phyloP scores from a whole-genome alignment of 2,797 vertebrate genomes.

The Morus bassanus region DNA sequence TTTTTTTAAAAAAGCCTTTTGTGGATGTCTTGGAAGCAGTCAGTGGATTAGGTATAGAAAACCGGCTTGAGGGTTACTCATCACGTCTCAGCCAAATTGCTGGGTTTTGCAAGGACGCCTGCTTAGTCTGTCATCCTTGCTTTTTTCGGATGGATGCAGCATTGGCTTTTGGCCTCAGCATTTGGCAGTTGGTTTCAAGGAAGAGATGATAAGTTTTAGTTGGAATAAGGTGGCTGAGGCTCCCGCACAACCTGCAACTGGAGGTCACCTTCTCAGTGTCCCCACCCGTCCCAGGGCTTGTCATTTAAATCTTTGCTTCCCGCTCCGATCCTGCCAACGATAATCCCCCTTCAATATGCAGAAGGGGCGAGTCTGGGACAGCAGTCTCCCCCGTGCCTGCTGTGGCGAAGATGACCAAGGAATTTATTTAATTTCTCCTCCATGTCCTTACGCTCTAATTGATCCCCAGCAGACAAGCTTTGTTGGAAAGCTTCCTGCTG shows the following conservation, averaged over 20 bases:
- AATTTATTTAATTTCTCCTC: background rate
- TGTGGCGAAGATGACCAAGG: background rate
- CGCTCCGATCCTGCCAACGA: fast-evolving
- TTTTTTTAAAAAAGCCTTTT: background rate
- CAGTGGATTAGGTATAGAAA: background rate
- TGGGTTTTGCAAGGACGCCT: background rate
- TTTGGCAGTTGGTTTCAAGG: background rate
- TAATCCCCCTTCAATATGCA: background rate
- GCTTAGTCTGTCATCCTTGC: background rate
- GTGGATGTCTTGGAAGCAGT: background rate
- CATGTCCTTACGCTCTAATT: conserved; percentile 2
- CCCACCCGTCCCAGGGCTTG: background rate
- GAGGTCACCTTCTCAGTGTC: background rate
- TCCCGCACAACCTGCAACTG: background rate
- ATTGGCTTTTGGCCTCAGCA: too few species aligned
- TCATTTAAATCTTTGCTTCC: background rate
- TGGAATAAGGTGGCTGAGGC: background rate
- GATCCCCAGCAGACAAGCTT: conserved; percentile 12
- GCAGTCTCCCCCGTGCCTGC: background rate
- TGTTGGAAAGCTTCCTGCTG: background rate
- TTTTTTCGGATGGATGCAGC: background rate
- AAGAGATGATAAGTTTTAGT: background rate
- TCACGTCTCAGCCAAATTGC: background rate
- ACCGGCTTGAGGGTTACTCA: background rate
- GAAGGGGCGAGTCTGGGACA: fast-evolving